Evolutionary conservation across 2,113 vertebrate genomes (phyloP).

Genomic region (Triplophysa siluroides): DNA sequence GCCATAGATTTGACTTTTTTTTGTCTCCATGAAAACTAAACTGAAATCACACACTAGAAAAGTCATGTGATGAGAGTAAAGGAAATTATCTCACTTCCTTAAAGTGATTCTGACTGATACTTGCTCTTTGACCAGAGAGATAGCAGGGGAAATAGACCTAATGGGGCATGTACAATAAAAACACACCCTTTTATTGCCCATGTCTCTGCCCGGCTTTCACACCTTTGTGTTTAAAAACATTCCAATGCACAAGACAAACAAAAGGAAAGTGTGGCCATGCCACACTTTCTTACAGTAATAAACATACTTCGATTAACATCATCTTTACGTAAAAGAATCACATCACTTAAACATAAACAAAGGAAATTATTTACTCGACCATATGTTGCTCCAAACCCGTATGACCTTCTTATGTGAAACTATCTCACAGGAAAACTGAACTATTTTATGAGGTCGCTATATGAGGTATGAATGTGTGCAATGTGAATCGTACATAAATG

Average conservation of each 20-base stretch:
- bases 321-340: no score
- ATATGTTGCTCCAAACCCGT: no score
- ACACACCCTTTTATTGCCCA: constrained; percentile 27
- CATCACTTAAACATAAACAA: no score
- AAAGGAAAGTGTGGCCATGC: neutral
- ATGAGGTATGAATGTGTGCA: no score
- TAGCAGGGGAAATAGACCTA: constrained; percentile 47
- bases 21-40: constrained; percentile 8
- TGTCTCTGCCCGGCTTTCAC: constrained; percentile 4
- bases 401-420: no score
- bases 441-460: no score
- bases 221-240: constrained; percentile 1
- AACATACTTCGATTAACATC: no score
- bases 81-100: constrained; percentile 30
- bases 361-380: no score
- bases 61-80: constrained; percentile 15
- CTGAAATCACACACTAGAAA: constrained; percentile 38
- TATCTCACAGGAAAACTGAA: no score
- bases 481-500: no score
- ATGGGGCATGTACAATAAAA: constrained; percentile 46
- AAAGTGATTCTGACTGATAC: constrained; percentile 29
- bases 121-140: constrained; percentile 41
- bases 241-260: neutral
- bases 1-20: neutral
- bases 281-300: no score